Evolutionary conservation across 2,888 invertebrate genomes (phyloP), one percentile per base, ranked within the genome.

Genomic region (Apeira syringaria): DNA sequence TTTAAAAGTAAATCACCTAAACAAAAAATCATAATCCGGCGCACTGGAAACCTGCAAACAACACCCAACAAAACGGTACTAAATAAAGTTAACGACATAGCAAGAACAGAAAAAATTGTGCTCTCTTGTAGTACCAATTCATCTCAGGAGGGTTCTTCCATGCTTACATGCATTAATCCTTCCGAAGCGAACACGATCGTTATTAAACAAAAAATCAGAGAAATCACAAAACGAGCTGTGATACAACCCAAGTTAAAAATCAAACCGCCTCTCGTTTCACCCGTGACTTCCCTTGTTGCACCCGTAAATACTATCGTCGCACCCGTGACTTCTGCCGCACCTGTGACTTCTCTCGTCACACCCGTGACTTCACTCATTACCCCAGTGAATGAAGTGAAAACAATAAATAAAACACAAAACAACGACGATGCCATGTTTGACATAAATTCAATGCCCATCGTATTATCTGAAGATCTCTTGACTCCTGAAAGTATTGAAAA

Each of bases 371-470:
- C 80, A 6, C 60, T 85, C 8, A 61, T 79, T 5, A 48, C 74
- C 7, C 61, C 73, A 5, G 47, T 70, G 6, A 68, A 59, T 48
- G 77, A 82, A 31, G 48, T 53, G 8, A 86, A 80, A 56, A 47
- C 59, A 12, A 40, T 56, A 2, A 66, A 59, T 11, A 64, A 64
- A 31, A 36, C 64, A 0, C 31, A 57, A 25, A 20, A 56, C 1
- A 41, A 68, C 7, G 91, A 91, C 49, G 90, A 90, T 36, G 68
- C 83, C 41, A 77, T 92, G 50, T 92, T 94, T 53, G 95, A 95
- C 68, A 95, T 95, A 20, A 93, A 94, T 71, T 94, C 94, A 1
- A 94, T 95, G 94, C 95, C 95, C 1, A 93, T 95, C 49, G 94
- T 95, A 2, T 72, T 95, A 26, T 93, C 93, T 18, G 94, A 94